These are phyloP conservation scores for Leptosomus discolor DNA, from an alignment of 2,113 vertebrate genomes.

Conservation along the genomic window DNA sequence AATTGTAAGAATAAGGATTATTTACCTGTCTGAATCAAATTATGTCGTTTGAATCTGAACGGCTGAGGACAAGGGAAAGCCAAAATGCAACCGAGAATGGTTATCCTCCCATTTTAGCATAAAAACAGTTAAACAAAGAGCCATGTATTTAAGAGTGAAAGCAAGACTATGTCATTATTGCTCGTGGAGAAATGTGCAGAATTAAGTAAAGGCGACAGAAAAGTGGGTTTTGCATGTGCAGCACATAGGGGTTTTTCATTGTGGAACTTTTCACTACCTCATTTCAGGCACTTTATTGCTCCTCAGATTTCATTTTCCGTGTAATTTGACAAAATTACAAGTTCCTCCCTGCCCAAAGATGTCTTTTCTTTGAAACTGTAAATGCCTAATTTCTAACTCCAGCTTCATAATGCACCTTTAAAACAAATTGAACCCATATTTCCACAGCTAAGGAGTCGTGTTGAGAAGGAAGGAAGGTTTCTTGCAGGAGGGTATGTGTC, in stretches of 20 bases:
- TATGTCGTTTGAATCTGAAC: neutral
- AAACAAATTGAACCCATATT: conserved; percentile 31
- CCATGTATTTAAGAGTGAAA: conserved; percentile 8
- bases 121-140: neutral
- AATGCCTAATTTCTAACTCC: conserved; percentile 16
- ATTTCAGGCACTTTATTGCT: conserved; percentile 38
- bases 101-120: neutral
- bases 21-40: conserved; percentile 51
- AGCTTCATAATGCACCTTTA: neutral
- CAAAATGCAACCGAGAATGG: neutral
- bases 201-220: neutral
- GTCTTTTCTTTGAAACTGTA: conserved; percentile 14
- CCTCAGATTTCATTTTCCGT: conserved; percentile 51
- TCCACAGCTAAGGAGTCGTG: neutral
- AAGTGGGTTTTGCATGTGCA: neutral
- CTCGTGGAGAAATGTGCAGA: neutral
- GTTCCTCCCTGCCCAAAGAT: neutral
- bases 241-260: neutral
- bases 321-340: conserved; percentile 57
- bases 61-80: neutral
- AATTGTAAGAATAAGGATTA: neutral
- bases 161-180: neutral
- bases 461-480: neutral
- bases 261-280: conserved; percentile 32
- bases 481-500: neutral